phyloP scores from a whole-genome alignment of 2,888 invertebrate genomes.

The Epinotia ramella region DNA sequence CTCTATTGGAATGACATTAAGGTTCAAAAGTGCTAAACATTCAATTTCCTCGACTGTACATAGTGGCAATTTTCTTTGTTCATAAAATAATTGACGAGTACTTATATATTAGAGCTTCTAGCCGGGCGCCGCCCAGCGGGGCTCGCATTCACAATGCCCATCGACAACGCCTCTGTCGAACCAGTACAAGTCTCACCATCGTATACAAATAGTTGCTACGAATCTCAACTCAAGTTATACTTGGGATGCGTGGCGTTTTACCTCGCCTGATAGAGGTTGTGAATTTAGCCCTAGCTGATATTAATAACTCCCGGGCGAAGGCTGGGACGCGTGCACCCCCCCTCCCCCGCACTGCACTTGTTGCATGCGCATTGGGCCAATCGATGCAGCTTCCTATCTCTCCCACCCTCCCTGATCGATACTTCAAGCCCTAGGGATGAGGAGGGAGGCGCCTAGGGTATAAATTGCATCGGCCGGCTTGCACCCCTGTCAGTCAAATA shows the following conservation, averaged over 20 bases:
- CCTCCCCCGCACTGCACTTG: background rate
- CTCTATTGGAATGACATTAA: no score
- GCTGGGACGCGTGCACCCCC: background rate
- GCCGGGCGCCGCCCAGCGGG: no score
- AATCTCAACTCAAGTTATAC: background rate
- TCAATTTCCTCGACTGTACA: no score
- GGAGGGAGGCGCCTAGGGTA: constrained; percentile 8
- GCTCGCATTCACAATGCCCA: background rate
- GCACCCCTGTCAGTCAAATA: constrained; percentile 16
- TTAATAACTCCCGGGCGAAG: background rate
- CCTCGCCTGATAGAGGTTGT: background rate
- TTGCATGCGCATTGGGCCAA: constrained; percentile 6
- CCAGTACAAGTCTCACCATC: background rate
- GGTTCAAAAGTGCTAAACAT: no score
- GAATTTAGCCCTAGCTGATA: background rate
- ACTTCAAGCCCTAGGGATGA: constrained; percentile 9
- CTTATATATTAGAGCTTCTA: background rate
- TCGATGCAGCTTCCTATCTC: constrained; percentile 5
- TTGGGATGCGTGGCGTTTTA: background rate
- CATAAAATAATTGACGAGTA: background rate
- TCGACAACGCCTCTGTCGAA: background rate
- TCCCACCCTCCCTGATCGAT: constrained; percentile 1
- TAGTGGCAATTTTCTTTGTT: background rate
- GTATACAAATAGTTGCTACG: background rate
- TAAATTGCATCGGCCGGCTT: constrained; percentile 13